Conservation (phyloP, 92 coral and sea anemone genomes). For the Parazoanthus atlanticus region DNA sequence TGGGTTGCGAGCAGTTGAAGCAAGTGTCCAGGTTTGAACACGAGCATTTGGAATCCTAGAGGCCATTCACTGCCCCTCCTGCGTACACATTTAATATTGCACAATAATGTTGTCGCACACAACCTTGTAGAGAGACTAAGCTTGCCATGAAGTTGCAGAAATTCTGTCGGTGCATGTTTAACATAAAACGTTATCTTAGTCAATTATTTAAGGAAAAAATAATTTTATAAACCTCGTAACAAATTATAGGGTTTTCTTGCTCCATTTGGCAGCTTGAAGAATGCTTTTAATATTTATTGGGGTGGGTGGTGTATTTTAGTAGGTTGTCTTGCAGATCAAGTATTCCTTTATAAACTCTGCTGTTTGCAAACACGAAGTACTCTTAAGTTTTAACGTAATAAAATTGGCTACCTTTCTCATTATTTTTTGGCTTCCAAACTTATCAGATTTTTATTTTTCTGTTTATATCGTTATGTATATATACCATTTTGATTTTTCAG, state of each 20-base stretch:
- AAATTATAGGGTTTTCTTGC: neutral
- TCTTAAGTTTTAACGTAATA: no score
- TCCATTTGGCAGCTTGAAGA: neutral
- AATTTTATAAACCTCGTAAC: neutral
- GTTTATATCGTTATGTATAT: no score
- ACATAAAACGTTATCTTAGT: neutral
- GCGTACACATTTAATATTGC: no score
- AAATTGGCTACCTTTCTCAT: neutral
- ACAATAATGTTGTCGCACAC: no score
- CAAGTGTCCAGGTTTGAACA: no score
- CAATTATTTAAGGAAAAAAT: neutral
- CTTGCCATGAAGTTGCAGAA: no score
- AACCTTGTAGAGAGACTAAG: no score
- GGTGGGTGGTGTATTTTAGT: neutral
- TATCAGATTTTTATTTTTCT: neutral
- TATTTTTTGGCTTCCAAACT: neutral
- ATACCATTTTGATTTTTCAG: no score
- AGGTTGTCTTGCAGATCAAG: neutral
- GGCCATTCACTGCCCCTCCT: no score
- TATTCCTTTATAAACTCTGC: neutral
- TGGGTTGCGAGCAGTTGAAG: no score
- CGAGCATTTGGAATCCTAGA: no score
- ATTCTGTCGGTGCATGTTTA: neutral
- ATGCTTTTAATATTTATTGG: neutral
- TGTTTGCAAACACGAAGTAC: neutral